These are phyloP conservation scores for Leptopilina drosophilae DNA, from an alignment of 2,888 invertebrate species.

Conservation along the genomic window DNA sequence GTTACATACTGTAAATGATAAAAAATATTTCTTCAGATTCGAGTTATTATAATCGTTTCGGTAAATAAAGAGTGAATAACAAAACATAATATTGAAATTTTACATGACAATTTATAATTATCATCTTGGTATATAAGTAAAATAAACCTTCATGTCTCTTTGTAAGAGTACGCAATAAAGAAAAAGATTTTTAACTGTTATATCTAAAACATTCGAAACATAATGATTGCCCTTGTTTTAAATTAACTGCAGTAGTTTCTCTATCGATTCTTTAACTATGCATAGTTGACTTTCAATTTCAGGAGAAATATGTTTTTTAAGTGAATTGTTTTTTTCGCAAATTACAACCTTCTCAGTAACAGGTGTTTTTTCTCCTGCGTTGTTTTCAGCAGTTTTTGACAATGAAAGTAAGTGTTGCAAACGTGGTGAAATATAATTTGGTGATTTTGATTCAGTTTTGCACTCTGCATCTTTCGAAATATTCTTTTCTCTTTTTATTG, in stretches of 20 bases:
- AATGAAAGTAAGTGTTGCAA: neutral
- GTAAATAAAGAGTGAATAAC: too few relatives aligned
- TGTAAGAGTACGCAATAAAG: too few relatives aligned
- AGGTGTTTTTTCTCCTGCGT: neutral
- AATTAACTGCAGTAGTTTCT: constrained; percentile 4
- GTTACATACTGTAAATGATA: too few relatives aligned
- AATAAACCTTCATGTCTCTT: too few relatives aligned
- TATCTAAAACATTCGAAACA: too few relatives aligned
- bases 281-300: neutral
- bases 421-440: neutral
- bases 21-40: too few relatives aligned
- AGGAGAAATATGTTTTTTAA: neutral
- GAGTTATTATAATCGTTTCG: too few relatives aligned
- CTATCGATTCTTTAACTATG: constrained; percentile 3
- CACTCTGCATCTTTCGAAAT: neutral
- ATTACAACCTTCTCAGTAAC: neutral
- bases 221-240: neutral
- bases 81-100: too few relatives aligned
- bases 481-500: neutral
- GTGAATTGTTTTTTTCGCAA: neutral
- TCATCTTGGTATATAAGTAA: too few relatives aligned
- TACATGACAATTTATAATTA: too few relatives aligned
- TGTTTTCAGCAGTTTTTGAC: too few relatives aligned
- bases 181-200: too few relatives aligned
- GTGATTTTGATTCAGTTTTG: neutral